phyloP scores from a whole-genome alignment of 2,113 vertebrate species.

The Isichthys henryi region DNA sequence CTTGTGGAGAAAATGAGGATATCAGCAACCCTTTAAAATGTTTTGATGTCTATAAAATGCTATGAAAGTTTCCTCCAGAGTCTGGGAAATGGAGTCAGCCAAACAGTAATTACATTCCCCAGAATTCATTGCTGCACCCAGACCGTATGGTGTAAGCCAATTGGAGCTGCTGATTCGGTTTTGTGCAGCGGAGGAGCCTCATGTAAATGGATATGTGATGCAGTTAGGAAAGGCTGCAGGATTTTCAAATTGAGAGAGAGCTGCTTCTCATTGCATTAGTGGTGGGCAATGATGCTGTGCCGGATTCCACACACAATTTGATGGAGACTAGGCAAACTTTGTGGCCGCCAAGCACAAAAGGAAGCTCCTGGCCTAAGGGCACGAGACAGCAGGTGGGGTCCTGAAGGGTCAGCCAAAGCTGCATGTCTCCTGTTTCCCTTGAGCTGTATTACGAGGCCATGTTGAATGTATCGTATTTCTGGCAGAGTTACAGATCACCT shows the following conservation, averaged over 20 bases:
- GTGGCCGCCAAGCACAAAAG: neutral
- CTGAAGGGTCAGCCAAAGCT: neutral
- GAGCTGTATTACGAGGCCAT: neutral
- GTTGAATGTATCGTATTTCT: neutral
- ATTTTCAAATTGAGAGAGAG: slow-evolving; percentile 64
- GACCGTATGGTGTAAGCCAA: slow-evolving; percentile 69
- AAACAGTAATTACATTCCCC: slow-evolving; percentile 73
- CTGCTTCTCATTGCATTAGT: slow-evolving; percentile 65
- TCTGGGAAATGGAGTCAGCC: slow-evolving; percentile 73
- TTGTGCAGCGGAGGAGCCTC: slow-evolving; percentile 68
- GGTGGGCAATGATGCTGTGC: slow-evolving; percentile 52
- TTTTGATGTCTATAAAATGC: slow-evolving; percentile 73
- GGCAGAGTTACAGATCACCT: neutral
- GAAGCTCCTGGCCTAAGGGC: neutral
- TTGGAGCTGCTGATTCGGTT: slow-evolving; percentile 72
- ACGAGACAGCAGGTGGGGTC: neutral
- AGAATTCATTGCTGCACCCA: slow-evolving; percentile 61
- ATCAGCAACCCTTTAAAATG: slow-evolving; percentile 61
- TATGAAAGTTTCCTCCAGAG: slow-evolving; percentile 67
- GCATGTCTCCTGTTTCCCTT: neutral
- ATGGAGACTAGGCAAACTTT: slow-evolving; percentile 40
- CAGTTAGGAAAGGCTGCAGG: slow-evolving; percentile 59
- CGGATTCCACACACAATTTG: slow-evolving; percentile 59
- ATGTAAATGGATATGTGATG: slow-evolving; percentile 79
- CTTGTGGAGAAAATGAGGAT: slow-evolving; percentile 34